These are phyloP conservation scores for Tipula lateralis DNA, from an alignment of 2,888 invertebrate species.

Conservation along the genomic window DNA sequence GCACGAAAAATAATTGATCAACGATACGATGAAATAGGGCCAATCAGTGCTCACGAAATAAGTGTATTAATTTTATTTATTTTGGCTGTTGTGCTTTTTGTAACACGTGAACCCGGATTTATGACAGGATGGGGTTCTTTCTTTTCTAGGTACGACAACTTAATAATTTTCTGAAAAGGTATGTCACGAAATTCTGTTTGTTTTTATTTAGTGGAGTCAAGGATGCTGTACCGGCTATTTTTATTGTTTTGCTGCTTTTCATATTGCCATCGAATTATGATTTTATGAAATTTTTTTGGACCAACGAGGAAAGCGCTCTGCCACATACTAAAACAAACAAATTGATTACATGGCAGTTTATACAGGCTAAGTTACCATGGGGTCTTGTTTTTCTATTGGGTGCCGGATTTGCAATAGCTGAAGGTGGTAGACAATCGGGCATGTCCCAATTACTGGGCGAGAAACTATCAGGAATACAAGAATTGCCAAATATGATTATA, in stretches of 20 bases:
- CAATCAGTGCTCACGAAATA: slow-evolving; percentile 71
- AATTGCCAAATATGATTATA: slow-evolving; percentile 60
- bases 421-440: slow-evolving; percentile 74
- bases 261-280: slow-evolving; percentile 73
- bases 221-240: slow-evolving; percentile 77
- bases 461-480: slow-evolving; percentile 61
- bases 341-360: slow-evolving; percentile 76
- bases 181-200: not conserved
- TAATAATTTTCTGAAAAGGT: not conserved
- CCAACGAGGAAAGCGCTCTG: slow-evolving; percentile 38
- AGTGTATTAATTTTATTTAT: slow-evolving; percentile 69
- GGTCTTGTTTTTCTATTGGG: slow-evolving; percentile 79
- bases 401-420: slow-evolving; percentile 87
- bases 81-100: slow-evolving; percentile 76
- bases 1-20: slow-evolving; percentile 69
- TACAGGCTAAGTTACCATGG: slow-evolving; percentile 86
- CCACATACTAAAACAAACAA: slow-evolving; percentile 63
- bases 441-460: slow-evolving; percentile 72
- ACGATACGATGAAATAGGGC: slow-evolving; percentile 73
- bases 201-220: slow-evolving; percentile 57
- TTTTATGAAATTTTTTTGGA: slow-evolving; percentile 63
- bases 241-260: slow-evolving; percentile 77
- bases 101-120: slow-evolving; percentile 83
- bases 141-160: slow-evolving; percentile 55
- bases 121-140: slow-evolving; percentile 79